Evolutionary conservation across 1,140 invertebrate species (phyloP), one percentile per base, ranked within the genome.

Genomic region (Drosophila dunni): DNA sequence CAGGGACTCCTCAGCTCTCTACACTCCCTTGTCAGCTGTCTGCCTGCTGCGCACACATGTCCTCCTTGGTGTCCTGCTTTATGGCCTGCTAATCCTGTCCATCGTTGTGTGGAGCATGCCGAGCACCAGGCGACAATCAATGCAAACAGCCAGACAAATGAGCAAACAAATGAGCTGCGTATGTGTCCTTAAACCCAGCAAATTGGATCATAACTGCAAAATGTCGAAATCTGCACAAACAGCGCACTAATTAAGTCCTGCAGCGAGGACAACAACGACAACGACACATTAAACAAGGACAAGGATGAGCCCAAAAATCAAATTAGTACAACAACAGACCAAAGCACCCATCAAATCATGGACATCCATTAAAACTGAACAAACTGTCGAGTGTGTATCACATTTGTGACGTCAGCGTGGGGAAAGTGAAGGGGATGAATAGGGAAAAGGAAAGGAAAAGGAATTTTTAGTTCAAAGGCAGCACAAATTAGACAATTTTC

Each of bases 131-230:
- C 71, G 81, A 84, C 81, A 83, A 79, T 78, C 79, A 61, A 64
- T 66, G 76, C 63, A 79, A 84, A 79, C 80, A 82, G 75, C 72
- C 75, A 74, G 80, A 83, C 80, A 89, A 88, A 88, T 88, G 85
- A 65, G 71, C 84, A 88, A 88, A 88, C 84, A 88, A 88, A 89
- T 83, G 81, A 66, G 65, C 65, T 51, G 36, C 44, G 65, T 61
- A 75, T 83, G 80, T 83, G 79, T 86, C 82, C 82, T 86, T 82
- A 88, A 88, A 86, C 61, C 50, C 46, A 54, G 10, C 61, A 89
- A 89, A 88, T 88, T 89, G 84, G 84, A 89, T 88, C 83, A 90
- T 88, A 88, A 89, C 84, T 71, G 81, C 78, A 84, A 66, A 78
- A 73, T 80, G 70, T 69, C 61, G 56, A 90, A 90, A 84, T 90